These are phyloP conservation scores for Drosophila parvula DNA, from an alignment of 1,140 invertebrate genomes.

Conservation along the genomic window DNA sequence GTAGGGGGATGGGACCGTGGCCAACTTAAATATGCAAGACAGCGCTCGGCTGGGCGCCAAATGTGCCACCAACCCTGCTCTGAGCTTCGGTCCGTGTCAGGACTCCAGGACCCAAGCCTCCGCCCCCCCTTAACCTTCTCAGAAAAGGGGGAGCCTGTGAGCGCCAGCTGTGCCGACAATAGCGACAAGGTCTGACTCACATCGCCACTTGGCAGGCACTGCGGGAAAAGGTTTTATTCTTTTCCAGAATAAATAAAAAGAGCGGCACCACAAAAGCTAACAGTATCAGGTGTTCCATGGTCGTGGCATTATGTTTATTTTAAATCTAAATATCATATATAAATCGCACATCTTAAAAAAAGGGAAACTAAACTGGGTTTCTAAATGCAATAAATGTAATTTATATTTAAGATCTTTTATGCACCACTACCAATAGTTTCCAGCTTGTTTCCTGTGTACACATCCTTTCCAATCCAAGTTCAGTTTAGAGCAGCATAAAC, in stretches of 20 bases:
- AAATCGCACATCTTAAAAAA: too few relatives aligned
- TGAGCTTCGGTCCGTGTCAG: background rate
- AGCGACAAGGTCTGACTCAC: conserved; percentile 34
- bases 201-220: conserved; percentile 13
- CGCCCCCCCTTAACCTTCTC: background rate
- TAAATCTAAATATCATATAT: too few relatives aligned
- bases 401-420: background rate
- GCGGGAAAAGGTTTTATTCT: background rate
- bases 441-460: background rate
- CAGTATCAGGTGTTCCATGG: background rate
- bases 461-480: background rate
- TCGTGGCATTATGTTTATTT: background rate
- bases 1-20: background rate
- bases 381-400: too few relatives aligned
- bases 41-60: conserved; percentile 70
- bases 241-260: too few relatives aligned
- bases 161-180: conserved; percentile 50
- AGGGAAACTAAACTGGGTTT: background rate
- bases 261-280: background rate
- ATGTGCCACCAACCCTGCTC: conserved; percentile 48
- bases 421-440: background rate
- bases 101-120: background rate
- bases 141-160: background rate
- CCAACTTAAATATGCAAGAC: conserved; percentile 80
- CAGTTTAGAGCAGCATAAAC: conserved; percentile 51